phyloP scores from a whole-genome alignment of 2,888 invertebrate species.

The Cordilura impudica region DNA sequence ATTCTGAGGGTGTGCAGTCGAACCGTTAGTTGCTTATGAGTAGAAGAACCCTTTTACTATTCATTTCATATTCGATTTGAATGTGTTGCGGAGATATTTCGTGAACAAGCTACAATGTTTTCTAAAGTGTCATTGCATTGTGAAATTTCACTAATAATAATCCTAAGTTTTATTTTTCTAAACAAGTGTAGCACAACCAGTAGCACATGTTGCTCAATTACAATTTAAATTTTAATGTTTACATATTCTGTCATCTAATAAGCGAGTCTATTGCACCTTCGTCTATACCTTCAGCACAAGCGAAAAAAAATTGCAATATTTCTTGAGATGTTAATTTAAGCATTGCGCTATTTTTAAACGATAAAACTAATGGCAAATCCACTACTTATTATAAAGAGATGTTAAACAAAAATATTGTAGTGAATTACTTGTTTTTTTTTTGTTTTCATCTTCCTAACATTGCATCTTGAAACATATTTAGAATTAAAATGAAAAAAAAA shows the following conservation, averaged over 20 bases:
- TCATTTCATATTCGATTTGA: no score
- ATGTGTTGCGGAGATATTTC: no score
- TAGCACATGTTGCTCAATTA: background rate
- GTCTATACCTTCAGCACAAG: constrained; percentile 31
- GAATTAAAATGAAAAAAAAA: constrained; percentile 20
- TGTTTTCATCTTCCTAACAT: constrained; percentile 42
- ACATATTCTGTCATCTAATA: constrained; percentile 21
- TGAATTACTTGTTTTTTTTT: constrained; percentile 30
- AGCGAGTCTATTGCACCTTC: constrained; percentile 27
- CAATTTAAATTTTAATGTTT: background rate
- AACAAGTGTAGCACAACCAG: background rate
- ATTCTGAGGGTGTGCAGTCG: no score
- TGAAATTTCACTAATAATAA: no score
- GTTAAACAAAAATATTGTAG: constrained; percentile 41
- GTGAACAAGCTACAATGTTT: no score
- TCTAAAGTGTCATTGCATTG: no score
- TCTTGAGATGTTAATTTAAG: constrained; percentile 54
- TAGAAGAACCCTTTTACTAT: no score
- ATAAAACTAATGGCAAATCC: constrained; percentile 29
- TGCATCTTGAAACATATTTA: constrained; percentile 43
- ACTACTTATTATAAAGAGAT: constrained; percentile 8
- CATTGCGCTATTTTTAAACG: constrained; percentile 56
- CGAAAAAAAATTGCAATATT: constrained; percentile 21
- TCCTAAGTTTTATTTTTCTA: no score
- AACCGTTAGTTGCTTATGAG: no score